A percentile compares a stretch with the other conserved stretches of the same genome.
These are phyloP conservation scores for Brienomyrus brachyistius DNA, from an alignment of 2,113 vertebrate genomes.

Conservation along the genomic window DNA sequence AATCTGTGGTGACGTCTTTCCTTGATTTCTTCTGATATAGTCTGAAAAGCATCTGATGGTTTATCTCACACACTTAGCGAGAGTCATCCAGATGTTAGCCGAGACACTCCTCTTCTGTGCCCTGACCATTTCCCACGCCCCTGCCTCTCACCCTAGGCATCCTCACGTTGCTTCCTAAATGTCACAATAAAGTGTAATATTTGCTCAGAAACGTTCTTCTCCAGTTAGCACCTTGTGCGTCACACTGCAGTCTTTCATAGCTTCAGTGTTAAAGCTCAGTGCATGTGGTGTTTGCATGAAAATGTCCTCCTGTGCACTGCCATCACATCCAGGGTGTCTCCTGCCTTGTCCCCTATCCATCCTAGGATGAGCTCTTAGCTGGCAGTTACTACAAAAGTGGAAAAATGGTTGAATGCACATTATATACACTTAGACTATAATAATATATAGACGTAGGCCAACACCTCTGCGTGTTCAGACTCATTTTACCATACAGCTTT, in stretches of 20 bases:
- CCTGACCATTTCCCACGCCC: neutral
- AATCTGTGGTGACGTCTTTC: neutral
- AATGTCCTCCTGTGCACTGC: neutral
- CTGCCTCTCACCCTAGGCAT: neutral
- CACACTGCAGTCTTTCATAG: neutral
- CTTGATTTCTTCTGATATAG: neutral
- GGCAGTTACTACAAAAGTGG: neutral
- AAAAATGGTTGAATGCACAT: neutral
- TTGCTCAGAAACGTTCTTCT: neutral
- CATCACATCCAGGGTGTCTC: neutral
- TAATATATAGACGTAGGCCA: neutral
- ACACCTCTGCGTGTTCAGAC: neutral
- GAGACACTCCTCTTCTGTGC: neutral
- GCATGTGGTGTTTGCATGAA: neutral
- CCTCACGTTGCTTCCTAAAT: neutral
- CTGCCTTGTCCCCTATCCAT: neutral
- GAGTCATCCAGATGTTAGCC: neutral
- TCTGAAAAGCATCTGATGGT: neutral
- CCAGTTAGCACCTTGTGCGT: neutral
- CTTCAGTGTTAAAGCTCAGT: neutral
- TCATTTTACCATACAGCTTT: neutral
- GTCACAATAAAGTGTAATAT: neutral
- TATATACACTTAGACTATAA: neutral
- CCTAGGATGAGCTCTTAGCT: neutral
- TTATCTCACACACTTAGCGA: neutral